Conservation (phyloP, 2,113 vertebrate species). For the Sigmodon hispidus region DNA sequence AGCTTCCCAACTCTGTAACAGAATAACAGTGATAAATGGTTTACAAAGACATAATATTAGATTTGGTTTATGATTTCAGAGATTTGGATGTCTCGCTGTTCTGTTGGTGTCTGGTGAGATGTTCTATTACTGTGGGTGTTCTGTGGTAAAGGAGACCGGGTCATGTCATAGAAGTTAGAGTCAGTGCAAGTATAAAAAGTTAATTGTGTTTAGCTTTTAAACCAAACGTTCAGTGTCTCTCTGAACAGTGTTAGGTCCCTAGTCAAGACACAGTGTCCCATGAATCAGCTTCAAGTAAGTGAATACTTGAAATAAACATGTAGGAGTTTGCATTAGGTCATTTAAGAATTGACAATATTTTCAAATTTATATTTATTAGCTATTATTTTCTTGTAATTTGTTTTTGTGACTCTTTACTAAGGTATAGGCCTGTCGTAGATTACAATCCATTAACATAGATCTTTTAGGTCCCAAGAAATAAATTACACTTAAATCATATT, state of each 20-base stretch:
- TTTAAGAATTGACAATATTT: not conserved
- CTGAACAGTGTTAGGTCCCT: no score
- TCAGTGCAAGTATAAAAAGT: not conserved
- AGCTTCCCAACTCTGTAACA: not conserved
- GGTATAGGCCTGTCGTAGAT: no score
- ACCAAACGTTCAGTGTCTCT: not conserved
- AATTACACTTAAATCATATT: not conserved
- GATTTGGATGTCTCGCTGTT: not conserved
- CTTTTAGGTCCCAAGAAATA: not conserved
- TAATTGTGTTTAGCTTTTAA: not conserved
- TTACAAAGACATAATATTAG: not conserved
- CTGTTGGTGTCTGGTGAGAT: not conserved
- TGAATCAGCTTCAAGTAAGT: no score
- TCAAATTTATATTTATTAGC: not conserved
- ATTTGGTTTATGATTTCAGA: not conserved
- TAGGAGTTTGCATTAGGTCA: not conserved
- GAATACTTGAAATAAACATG: accelerated
- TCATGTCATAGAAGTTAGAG: not conserved
- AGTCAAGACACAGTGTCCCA: not conserved
- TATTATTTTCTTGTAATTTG: not conserved
- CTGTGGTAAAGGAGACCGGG: not conserved
- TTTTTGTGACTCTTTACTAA: not conserved
- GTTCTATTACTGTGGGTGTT: not conserved
- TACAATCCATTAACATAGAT: not conserved
- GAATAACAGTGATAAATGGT: not conserved